phyloP scores from a whole-genome alignment of 2,797 vertebrate genomes.

The Acanthopagrus latus region DNA sequence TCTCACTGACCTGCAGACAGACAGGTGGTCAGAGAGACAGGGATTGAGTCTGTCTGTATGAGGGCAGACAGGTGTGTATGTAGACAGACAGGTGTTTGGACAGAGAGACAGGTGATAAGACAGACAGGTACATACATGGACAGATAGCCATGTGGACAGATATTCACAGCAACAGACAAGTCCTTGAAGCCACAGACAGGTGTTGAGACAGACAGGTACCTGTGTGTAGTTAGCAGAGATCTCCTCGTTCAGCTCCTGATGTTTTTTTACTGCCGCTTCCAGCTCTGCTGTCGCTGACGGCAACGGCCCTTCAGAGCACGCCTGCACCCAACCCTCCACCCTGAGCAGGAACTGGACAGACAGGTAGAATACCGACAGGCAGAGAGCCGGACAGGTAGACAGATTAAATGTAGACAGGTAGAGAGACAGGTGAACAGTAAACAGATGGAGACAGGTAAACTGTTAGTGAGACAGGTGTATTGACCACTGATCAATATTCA shows the following conservation, averaged over 20 bases:
- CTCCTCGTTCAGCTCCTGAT: conserved; percentile 94
- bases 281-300: conserved; percentile 84
- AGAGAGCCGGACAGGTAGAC: neutral
- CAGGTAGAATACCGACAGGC: neutral
- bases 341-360: conserved; percentile 83
- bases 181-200: conserved; percentile 27
- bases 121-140: neutral
- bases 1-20: conserved; percentile 92
- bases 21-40: neutral
- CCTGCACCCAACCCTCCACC: conserved; percentile 92
- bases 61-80: too few relatives aligned
- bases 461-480: neutral
- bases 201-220: conserved; percentile 43
- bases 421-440: neutral
- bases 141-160: too few relatives aligned
- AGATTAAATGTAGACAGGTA: neutral
- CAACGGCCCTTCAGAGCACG: conserved; percentile 90
- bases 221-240: conserved; percentile 87
- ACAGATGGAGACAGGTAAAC: neutral
- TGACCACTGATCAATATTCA: conserved; percentile 53
- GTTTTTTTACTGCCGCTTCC: conserved; percentile 92
- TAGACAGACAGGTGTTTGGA: too few relatives aligned
- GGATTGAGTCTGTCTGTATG: too few relatives aligned
- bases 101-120: neutral
- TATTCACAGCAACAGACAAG: conserved; percentile 2